phyloP scores from a whole-genome alignment of 2,888 invertebrate species.

The Mesodorylaimus sp. region DNA sequence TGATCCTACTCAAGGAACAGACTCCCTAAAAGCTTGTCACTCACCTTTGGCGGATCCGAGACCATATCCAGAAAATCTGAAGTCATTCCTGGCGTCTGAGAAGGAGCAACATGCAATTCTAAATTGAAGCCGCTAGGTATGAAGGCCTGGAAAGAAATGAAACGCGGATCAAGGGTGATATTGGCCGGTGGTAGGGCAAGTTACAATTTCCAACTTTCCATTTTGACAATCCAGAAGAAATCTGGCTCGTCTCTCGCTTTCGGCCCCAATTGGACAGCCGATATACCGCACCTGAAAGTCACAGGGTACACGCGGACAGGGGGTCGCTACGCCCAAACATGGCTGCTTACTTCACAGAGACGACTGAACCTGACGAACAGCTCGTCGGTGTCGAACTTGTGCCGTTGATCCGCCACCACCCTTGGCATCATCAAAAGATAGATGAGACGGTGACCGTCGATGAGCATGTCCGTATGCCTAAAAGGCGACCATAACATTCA shows the following conservation, averaged over 20 bases:
- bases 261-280: slow-evolving; percentile 73
- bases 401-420: slow-evolving; percentile 87
- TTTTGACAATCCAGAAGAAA: slow-evolving; percentile 85
- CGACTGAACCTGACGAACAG: slow-evolving; percentile 75
- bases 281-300: slow-evolving; percentile 67
- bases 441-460: no score
- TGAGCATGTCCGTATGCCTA: no score
- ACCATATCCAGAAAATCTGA: neutral
- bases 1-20: no score
- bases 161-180: no score
- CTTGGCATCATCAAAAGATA: slow-evolving; percentile 64
- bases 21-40: no score
- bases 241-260: slow-evolving; percentile 74
- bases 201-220: slow-evolving; percentile 74
- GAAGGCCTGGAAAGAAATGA: no score
- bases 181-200: no score
- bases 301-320: no score
- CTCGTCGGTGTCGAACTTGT: slow-evolving; percentile 89
- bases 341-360: slow-evolving; percentile 60
- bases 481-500: no score
- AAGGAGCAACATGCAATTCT: neutral
- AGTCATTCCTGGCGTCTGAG: neutral
- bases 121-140: neutral
- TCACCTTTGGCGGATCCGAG: neutral
- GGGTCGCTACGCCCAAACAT: no score